Evolutionary conservation across 2,888 invertebrate genomes (phyloP).

Genomic region (Ditula angustiorana): DNA sequence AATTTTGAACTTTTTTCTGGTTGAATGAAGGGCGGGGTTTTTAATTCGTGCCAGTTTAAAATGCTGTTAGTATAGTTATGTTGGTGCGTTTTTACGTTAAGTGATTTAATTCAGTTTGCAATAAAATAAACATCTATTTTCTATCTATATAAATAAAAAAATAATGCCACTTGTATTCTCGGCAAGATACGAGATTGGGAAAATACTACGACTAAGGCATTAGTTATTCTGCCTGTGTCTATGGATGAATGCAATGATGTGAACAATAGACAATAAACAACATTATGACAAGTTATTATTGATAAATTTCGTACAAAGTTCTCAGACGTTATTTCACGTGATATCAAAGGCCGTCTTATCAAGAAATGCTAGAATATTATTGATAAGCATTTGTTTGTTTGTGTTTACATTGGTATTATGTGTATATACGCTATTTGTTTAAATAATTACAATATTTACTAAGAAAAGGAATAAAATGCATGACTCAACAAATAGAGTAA

Average conservation of each 20-base stretch:
- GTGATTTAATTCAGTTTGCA: neutral
- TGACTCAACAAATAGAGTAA: no score
- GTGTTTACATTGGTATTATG: slow-evolving; percentile 4
- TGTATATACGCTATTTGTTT: neutral
- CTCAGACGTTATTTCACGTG: slow-evolving; percentile 54
- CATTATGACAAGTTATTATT: slow-evolving; percentile 41
- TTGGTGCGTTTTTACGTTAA: neutral
- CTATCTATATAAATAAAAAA: no score
- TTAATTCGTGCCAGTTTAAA: slow-evolving; percentile 11
- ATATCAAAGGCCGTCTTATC: slow-evolving; percentile 51
- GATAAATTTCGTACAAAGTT: slow-evolving; percentile 52
- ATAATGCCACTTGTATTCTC: no score
- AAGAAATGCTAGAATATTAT: slow-evolving; percentile 34
- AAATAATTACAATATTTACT: neutral
- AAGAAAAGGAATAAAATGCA: no score
- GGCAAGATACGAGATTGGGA: no score
- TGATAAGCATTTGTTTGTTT: slow-evolving; percentile 31
- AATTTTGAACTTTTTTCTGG: slow-evolving; percentile 69
- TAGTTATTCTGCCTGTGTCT: slow-evolving; percentile 17
- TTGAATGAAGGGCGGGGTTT: slow-evolving; percentile 18
- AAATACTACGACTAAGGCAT: slow-evolving; percentile 1
- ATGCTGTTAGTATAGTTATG: neutral
- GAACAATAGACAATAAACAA: slow-evolving; percentile 31
- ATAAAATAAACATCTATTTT: no score
- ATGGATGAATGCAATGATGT: slow-evolving; percentile 4